Conservation (phyloP, 2,113 vertebrate genomes). For the Ctenomys sociabilis region DNA sequence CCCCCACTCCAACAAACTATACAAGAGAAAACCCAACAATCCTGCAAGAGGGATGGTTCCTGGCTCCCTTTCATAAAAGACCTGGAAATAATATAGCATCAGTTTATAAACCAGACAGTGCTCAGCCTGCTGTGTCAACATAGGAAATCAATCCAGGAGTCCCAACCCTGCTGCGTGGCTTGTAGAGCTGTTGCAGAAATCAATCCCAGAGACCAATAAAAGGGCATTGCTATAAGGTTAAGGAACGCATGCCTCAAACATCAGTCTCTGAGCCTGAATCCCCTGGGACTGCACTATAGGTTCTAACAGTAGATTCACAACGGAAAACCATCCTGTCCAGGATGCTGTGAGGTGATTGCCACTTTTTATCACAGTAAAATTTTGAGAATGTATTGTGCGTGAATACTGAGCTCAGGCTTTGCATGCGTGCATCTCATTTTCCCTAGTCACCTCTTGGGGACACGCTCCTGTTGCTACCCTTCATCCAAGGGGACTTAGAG, state of each 20-base stretch:
- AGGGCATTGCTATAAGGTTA: background rate
- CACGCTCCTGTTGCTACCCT: background rate
- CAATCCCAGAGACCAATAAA: slow-evolving; percentile 55
- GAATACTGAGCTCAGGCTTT: background rate
- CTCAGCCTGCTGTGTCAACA: slow-evolving; percentile 65
- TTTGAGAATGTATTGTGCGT: background rate
- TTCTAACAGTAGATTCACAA: background rate
- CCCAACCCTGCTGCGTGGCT: slow-evolving; percentile 60
- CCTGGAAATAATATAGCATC: slow-evolving; percentile 75
- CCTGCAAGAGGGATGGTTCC: slow-evolving; percentile 46
- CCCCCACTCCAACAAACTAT: background rate
- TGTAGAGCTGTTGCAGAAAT: slow-evolving; percentile 71
- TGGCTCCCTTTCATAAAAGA: slow-evolving; percentile 65
- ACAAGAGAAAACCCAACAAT: slow-evolving; percentile 10
- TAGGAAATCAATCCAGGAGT: slow-evolving; percentile 71
- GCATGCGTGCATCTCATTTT: background rate
- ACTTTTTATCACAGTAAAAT: background rate
- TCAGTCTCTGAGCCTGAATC: background rate
- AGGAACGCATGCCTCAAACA: background rate
- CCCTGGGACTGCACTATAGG: background rate
- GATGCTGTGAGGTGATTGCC: background rate
- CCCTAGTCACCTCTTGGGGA: background rate
- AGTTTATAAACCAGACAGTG: slow-evolving; percentile 74
- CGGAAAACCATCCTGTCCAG: background rate
- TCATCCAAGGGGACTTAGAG: background rate